Percentiles rank a stretch among this genome's conserved stretches.
These are phyloP conservation scores for Emydoidea blandingii DNA, from an alignment of 2,797 vertebrate genomes.

Conservation along the genomic window DNA sequence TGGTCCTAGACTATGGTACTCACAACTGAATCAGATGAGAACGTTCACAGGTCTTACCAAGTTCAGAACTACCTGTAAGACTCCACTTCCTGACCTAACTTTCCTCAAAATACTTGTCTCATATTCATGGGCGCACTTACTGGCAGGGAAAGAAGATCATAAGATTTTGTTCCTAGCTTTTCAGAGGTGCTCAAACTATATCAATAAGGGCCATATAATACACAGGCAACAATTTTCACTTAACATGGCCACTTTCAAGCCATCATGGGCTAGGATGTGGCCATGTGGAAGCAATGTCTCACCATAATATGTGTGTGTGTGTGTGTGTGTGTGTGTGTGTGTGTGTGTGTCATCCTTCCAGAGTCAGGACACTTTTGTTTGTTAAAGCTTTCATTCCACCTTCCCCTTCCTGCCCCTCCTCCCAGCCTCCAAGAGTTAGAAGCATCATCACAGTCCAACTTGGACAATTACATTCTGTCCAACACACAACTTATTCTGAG, in stretches of 20 bases:
- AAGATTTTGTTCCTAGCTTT: not conserved
- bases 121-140: not conserved
- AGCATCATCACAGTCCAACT: not conserved
- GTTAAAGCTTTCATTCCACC: not conserved
- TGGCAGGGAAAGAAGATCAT: not conserved
- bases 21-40: not conserved
- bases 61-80: not conserved
- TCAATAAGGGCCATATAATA: not conserved
- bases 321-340: too few relatives aligned
- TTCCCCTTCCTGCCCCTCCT: accelerated
- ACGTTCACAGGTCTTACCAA: not conserved
- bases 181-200: not conserved
- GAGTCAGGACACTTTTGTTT: not conserved
- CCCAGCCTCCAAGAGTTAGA: not conserved
- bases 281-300: not conserved
- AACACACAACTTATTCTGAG: not conserved
- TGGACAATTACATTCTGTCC: not conserved
- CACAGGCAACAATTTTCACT: not conserved
- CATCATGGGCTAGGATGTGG: not conserved
- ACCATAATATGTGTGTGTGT: too few relatives aligned
- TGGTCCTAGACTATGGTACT: too few relatives aligned
- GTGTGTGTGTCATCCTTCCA: not conserved
- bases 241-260: not conserved
- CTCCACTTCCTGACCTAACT: not conserved
- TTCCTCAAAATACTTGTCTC: not conserved